A percentile compares a stretch with the other conserved stretches of the same genome.
Evolutionary conservation across 1,140 invertebrate species (phyloP).

Genomic region (Octopus sinensis): DNA sequence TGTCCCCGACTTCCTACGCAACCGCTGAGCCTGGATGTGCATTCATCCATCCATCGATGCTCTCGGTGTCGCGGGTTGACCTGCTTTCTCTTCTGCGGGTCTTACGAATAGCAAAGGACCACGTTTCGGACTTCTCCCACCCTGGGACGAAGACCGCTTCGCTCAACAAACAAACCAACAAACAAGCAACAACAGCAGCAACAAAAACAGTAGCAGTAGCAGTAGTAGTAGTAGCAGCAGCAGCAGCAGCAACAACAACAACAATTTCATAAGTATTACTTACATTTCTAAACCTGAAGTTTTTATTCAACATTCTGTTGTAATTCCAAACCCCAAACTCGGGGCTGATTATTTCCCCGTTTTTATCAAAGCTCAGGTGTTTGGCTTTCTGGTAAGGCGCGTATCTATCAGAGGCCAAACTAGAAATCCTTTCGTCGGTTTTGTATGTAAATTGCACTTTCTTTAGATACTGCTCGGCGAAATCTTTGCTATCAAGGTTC

Average conservation of each 20-base stretch:
- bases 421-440: constrained; percentile 43
- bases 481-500: constrained; percentile 47
- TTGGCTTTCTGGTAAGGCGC: constrained; percentile 51
- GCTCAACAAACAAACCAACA: too few species aligned
- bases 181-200: too few species aligned
- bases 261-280: constrained; percentile 15
- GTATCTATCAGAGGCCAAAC: constrained; percentile 53
- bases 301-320: constrained; percentile 27
- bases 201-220: too few species aligned
- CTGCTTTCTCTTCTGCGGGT: too few species aligned
- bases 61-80: too few species aligned
- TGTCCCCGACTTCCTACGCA: too few species aligned
- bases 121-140: too few species aligned
- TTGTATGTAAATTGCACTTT: constrained; percentile 53
- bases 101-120: too few species aligned
- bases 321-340: constrained; percentile 49
- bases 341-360: constrained; percentile 45
- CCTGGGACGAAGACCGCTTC: too few species aligned
- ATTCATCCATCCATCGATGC: too few species aligned
- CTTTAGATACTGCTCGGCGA: constrained; percentile 53
- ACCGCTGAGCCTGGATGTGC: too few species aligned
- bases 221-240: background rate
- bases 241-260: background rate
- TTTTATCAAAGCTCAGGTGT: constrained; percentile 47
- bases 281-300: constrained; percentile 43